Conservation (phyloP, 2,888 invertebrate species). For the Laothoe populi region DNA sequence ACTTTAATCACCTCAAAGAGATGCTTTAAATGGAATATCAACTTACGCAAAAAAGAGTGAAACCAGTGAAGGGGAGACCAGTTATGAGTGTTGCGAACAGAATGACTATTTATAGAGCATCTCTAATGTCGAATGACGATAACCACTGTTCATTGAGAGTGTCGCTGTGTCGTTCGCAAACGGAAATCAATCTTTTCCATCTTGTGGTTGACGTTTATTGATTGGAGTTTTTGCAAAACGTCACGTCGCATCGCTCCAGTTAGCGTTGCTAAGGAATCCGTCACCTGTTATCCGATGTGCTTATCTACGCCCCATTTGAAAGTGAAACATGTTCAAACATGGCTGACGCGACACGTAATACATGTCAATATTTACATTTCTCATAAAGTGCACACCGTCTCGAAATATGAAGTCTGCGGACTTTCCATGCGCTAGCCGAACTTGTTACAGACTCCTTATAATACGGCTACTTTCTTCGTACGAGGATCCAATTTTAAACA, state of each 20-base stretch:
- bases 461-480: slow-evolving; percentile 8
- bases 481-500: background rate
- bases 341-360: slow-evolving; percentile 38
- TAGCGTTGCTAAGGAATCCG: slow-evolving; percentile 5
- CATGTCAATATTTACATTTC: slow-evolving; percentile 58
- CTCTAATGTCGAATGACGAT: slow-evolving; percentile 17
- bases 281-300: slow-evolving; percentile 30
- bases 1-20: slow-evolving; percentile 44
- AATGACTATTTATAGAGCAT: slow-evolving; percentile 26
- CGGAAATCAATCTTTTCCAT: slow-evolving; percentile 1
- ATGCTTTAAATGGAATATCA: slow-evolving; percentile 40
- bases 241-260: slow-evolving; percentile 1
- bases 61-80: slow-evolving; percentile 28
- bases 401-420: slow-evolving; percentile 9
- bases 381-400: slow-evolving; percentile 38
- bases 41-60: slow-evolving; percentile 29
- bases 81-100: slow-evolving; percentile 28
- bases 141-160: slow-evolving; percentile 5
- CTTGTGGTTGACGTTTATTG: slow-evolving; percentile 9
- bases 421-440: background rate
- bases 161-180: background rate
- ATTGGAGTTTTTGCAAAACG: slow-evolving; percentile 5
- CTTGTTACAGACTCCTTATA: background rate
- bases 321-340: slow-evolving; percentile 39
- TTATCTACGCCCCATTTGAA: slow-evolving; percentile 37